Base-by-base conservation (phyloP, 2,797 vertebrate species). In the Orestias chungarensis region DNA sequence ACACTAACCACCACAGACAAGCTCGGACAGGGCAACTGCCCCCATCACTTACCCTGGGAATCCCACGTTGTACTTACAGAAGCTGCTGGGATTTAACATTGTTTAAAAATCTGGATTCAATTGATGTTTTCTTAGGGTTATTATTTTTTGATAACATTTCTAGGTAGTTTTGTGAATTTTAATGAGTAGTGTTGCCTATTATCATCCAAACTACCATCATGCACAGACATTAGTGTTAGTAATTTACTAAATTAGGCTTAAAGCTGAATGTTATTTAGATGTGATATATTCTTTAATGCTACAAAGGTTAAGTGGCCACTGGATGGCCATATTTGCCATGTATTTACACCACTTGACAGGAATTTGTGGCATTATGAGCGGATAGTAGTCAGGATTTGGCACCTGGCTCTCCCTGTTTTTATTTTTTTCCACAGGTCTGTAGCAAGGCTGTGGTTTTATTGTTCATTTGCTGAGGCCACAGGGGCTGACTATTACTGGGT, bases 401-500 rank as follows among this genome's bases (percentile, higher is more conserved):
- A 90, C 80, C 80, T 86, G 74, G 68, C 80, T 86, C 81, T 29
- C 64, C 79, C 62, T 44, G 43, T 79, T 57, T 78, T 75, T 82
- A 76, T 75, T 82, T 85, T 77, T 83, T 86, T 66, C 10, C 86
- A 83, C 31, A 83, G 82, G 89, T 88, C 83, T 86, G 86, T 89
- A 81, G 83, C 86, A 91, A 88, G 89, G 78, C 79, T 84, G 77
- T 78, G 86, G 88, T 86, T 93, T 92, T 93, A 92, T 91, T 93
- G 89, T 92, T 93, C 90, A 91, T 93, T 91, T 92, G 88, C 85
- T 73, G 85, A 91, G 86, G 88, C 88, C 90, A 91, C 86, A 87
- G 90, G 86, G 84, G 82, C 88, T 75, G 91, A 91, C 87, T 89
- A 92, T 94, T 94, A 93, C 89, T 88, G 85, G 90, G 89, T 92